Evolutionary conservation across 2,113 vertebrate species (phyloP), one percentile per base, ranked within the genome.

Genomic region (Gambusia holbrooki): DNA sequence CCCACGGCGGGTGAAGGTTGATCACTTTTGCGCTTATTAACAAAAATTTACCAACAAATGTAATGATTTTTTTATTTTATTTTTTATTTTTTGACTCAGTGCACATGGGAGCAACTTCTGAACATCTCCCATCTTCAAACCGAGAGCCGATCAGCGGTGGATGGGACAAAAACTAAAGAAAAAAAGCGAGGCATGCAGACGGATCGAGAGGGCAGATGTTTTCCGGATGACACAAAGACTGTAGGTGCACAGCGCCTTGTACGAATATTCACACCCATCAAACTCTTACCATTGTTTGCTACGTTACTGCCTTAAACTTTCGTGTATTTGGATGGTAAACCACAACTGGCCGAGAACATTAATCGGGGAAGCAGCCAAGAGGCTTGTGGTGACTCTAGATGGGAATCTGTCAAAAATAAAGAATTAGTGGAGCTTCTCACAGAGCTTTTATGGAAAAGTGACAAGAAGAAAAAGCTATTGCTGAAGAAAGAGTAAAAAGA

Each of bases 141-240:
- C 81, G 76, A 88, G 82, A 87, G 76, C 79, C 77, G 82, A 74
- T 76, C 76, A 81, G 76, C 74, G 81, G 69, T 74, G 80, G 83
- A 84, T 40, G 71, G 72, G 45, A 48, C 14, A 82, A 81, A 82
- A 91, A 9, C 85, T 83, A 82, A 11, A 37, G 82, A 79, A 82
- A 91, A 14, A 86, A 84, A 81, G 73, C 80, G 84, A 90, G 71
- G 60, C 90, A 90, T 89, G 92, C 90, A 84, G 77, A 84, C 45
- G 27, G 35, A 42, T 58, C 11, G 25, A 4, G n/a, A 17, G 35
- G 48, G 60, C 7, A 10, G 19, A 48, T 32, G 7, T 58, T 13
- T 17, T 33, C 58, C 5, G 0, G 69, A 73, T 82, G 86, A 63
- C 0, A 12, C 40, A 66, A 87, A 79, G 85, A 74, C 70, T 29